phyloP scores from a whole-genome alignment of 2,888 invertebrate genomes.

The Dusona sp. region DNA sequence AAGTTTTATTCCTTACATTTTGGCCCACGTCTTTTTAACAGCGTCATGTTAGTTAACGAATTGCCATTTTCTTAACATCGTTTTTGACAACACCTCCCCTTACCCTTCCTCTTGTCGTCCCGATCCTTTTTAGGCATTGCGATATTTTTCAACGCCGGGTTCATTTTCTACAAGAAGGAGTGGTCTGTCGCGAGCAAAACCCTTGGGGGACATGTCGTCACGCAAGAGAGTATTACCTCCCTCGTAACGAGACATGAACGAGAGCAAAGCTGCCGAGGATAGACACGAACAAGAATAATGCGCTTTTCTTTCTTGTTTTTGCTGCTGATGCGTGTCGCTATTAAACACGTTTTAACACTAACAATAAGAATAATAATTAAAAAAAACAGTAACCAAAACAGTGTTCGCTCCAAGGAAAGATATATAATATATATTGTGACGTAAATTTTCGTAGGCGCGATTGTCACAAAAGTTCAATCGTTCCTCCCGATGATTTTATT shows the following conservation, averaged over 20 bases:
- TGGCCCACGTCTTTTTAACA: neutral
- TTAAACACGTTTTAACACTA: slow-evolving; percentile 16
- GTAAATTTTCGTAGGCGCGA: too few relatives aligned
- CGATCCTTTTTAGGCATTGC: neutral
- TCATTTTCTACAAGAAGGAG: slow-evolving; percentile 9
- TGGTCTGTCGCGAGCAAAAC: slow-evolving; percentile 16
- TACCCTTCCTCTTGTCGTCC: neutral
- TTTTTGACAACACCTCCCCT: slow-evolving; percentile 45
- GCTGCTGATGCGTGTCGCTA: neutral
- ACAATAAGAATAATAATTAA: neutral
- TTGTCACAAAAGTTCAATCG: too few relatives aligned
- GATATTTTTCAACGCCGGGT: slow-evolving; percentile 59
- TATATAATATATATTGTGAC: too few relatives aligned
- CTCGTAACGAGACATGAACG: slow-evolving; percentile 39
- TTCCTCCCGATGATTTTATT: too few relatives aligned
- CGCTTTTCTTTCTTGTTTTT: neutral
- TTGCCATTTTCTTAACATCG: slow-evolving; percentile 27
- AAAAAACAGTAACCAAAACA: neutral
- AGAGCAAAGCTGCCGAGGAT: slow-evolving; percentile 5
- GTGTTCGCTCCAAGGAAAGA: neutral
- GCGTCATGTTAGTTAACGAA: neutral
- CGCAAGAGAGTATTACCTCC: slow-evolving; percentile 56
- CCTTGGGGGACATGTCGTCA: slow-evolving; percentile 64
- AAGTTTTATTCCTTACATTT: neutral
- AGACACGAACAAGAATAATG: slow-evolving; percentile 24